phyloP scores from a whole-genome alignment of 1,140 invertebrate genomes.

The Bombus picipes region DNA sequence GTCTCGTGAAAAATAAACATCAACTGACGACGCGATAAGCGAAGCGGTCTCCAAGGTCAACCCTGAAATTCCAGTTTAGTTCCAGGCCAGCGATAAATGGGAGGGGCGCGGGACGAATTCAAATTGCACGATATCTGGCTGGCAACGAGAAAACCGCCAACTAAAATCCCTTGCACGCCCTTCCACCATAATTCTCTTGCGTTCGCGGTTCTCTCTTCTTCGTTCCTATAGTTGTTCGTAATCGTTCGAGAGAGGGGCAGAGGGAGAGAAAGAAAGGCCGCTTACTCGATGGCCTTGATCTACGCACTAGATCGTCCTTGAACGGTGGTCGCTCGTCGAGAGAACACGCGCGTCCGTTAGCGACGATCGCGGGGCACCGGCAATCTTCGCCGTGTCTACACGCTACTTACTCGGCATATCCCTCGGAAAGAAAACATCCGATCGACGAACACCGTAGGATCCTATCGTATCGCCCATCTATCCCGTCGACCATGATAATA shows the following conservation, averaged over 20 bases:
- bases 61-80: slow-evolving; percentile 62
- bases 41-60: slow-evolving; percentile 60
- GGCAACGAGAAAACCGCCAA: not conserved
- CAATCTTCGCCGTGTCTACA: not conserved
- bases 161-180: not conserved
- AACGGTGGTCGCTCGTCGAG: not conserved
- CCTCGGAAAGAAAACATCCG: not conserved
- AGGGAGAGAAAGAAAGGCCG: not conserved
- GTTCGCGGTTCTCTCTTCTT: not conserved
- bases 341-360: not conserved
- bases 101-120: not conserved
- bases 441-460: not conserved
- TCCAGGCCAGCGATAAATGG: slow-evolving; percentile 36
- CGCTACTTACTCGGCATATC: slow-evolving; percentile 19
- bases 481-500: slow-evolving; percentile 29
- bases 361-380: slow-evolving; percentile 12
- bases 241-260: not conserved
- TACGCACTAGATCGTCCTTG: slow-evolving; percentile 20
- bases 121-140: not conserved
- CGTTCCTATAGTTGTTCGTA: not conserved
- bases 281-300: slow-evolving; percentile 5
- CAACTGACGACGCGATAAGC: slow-evolving; percentile 55
- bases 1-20: slow-evolving; percentile 65
- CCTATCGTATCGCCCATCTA: not conserved
- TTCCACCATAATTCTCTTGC: not conserved